phyloP scores from a whole-genome alignment of 2,797 vertebrate species.

The Amazona ochrocephala region DNA sequence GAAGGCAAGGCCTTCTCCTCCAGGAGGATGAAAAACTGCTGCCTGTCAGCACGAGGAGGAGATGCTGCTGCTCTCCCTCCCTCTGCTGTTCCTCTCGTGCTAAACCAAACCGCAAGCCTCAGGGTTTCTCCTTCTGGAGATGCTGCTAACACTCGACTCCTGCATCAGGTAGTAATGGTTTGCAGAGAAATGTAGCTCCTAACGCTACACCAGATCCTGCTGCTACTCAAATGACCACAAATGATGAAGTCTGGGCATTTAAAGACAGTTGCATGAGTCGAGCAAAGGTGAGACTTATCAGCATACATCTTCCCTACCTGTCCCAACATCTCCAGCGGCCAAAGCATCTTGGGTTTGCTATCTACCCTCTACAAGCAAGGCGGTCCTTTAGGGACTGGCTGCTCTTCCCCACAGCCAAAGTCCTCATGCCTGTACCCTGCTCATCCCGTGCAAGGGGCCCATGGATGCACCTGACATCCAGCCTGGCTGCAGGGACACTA shows the following conservation, averaged over 20 bases:
- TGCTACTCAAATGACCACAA: fast-evolving
- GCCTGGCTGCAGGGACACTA: background rate
- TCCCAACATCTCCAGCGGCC: background rate
- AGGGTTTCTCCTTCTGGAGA: background rate
- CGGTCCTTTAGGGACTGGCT: fast-evolving
- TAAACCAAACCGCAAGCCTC: background rate
- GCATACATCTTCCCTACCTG: fast-evolving
- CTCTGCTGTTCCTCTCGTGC: background rate
- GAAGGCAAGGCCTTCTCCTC: background rate
- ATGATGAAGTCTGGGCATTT: background rate
- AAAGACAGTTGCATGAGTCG: fast-evolving
- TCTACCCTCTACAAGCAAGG: background rate
- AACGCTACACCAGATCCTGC: fast-evolving
- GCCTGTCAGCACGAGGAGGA: background rate
- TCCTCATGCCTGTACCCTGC: background rate
- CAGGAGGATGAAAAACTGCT: background rate
- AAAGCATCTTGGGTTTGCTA: background rate
- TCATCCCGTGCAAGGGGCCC: background rate
- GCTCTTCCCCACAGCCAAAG: background rate
- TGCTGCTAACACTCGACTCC: background rate
- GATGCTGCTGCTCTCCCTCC: background rate
- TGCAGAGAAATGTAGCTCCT: background rate
- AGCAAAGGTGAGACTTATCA: background rate
- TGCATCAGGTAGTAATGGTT: background rate
- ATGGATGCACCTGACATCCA: background rate